Evolutionary conservation across 2,113 vertebrate genomes (phyloP).

Genomic region (Leiothrix lutea): DNA sequence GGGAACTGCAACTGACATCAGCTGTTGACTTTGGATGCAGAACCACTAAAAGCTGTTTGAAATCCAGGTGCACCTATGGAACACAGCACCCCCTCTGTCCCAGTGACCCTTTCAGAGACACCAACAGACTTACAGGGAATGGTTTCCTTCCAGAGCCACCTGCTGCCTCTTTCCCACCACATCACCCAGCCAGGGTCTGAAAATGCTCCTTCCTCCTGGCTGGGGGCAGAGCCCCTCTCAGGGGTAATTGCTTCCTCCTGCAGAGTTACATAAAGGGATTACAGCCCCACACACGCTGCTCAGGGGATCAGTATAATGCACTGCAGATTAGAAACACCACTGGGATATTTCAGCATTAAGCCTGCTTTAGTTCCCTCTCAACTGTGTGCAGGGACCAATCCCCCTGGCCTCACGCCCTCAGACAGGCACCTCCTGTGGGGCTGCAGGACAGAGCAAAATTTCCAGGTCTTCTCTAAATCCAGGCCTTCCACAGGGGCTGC

Average conservation of each 20-base stretch:
- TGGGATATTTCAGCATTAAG: not conserved
- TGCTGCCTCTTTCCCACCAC: not conserved
- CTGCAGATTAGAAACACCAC: not conserved
- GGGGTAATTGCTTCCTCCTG: not conserved
- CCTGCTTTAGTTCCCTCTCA: not conserved
- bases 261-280: not conserved
- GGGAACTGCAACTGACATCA: not conserved
- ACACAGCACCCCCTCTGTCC: not conserved
- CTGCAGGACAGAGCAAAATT: not conserved
- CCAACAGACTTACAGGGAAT: fast-evolving
- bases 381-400: fast-evolving
- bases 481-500: not conserved
- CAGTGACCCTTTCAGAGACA: not conserved
- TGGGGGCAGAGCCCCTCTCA: fast-evolving
- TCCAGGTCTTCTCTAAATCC: not conserved
- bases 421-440: not conserved
- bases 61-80: fast-evolving
- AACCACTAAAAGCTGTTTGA: not conserved
- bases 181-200: fast-evolving
- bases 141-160: not conserved
- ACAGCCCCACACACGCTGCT: fast-evolving
- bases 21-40: not conserved
- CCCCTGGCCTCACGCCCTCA: not conserved
- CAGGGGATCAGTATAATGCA: not conserved
- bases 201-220: not conserved